A percentile compares a stretch with the other conserved stretches of the same genome.
Evolutionary conservation across 1,140 invertebrate species (phyloP).

Genomic region (Heterodera carotae): DNA sequence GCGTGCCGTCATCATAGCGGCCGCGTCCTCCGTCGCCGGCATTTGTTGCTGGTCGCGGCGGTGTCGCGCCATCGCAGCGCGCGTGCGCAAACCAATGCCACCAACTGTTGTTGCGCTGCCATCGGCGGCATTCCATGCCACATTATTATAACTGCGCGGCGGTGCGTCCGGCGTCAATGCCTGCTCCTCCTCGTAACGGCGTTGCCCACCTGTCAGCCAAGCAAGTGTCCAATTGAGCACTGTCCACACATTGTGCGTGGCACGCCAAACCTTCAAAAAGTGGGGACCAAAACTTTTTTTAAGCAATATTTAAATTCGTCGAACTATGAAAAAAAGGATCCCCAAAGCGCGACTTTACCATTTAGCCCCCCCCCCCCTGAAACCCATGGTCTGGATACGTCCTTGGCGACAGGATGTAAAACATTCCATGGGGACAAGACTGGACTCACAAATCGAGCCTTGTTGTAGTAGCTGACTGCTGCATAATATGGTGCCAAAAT

Average conservation of each 20-base stretch:
- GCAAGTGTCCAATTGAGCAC: background rate
- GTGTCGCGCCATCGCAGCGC: background rate
- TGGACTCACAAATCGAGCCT: conserved; percentile 21
- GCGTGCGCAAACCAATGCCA: background rate
- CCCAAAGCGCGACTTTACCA: too few relatives aligned
- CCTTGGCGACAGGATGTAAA: too few relatives aligned
- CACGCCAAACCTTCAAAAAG: background rate
- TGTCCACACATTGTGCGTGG: background rate
- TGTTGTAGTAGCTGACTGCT: background rate
- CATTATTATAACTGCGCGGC: too few relatives aligned
- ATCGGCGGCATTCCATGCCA: too few relatives aligned
- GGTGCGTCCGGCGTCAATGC: background rate
- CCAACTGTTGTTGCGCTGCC: background rate
- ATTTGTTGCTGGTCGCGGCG: background rate
- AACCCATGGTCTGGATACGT: too few relatives aligned
- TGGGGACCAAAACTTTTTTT: too few relatives aligned
- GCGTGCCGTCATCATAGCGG: too few relatives aligned
- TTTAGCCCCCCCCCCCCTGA: too few relatives aligned
- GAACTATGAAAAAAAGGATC: too few relatives aligned
- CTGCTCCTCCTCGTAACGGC: background rate
- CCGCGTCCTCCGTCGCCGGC: too few relatives aligned
- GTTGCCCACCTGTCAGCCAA: background rate
- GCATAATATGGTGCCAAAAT: conserved; percentile 28
- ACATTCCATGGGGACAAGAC: too few relatives aligned
- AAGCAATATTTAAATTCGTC: too few relatives aligned